Percentiles rank a stretch among this genome's conserved stretches.
These are phyloP conservation scores for Phaetusa simplex DNA, from an alignment of 2,113 vertebrate genomes.

Conservation along the genomic window DNA sequence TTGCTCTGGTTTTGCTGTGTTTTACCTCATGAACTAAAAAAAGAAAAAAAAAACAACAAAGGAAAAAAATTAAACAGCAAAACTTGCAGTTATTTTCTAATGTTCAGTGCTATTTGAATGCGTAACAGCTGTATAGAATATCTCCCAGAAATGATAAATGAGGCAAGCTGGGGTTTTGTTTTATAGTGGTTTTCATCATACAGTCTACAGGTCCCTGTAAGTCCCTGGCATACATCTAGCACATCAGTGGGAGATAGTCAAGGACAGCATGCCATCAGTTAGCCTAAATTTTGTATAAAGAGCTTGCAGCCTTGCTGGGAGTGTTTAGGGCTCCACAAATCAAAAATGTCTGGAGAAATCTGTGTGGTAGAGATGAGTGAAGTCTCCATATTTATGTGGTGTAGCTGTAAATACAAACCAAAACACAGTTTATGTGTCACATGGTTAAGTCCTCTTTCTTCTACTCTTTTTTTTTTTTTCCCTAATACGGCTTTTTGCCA, in stretches of 20 bases:
- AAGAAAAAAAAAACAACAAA: neutral
- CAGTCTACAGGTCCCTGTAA: neutral
- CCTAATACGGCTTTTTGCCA: neutral
- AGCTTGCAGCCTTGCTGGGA: neutral
- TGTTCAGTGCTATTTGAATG: neutral
- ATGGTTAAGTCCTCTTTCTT: neutral
- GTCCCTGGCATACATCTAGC: neutral
- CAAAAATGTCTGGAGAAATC: neutral
- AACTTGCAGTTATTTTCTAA: neutral
- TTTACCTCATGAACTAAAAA: neutral
- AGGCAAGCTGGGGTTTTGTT: neutral
- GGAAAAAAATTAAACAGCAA: neutral
- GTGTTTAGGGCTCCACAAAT: neutral
- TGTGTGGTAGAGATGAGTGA: neutral
- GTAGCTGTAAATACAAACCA: neutral
- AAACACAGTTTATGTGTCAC: neutral
- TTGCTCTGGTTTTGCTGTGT: neutral
- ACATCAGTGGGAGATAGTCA: neutral
- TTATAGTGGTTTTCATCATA: neutral
- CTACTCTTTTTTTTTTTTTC: neutral
- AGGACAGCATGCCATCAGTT: neutral
- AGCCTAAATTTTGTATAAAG: neutral
- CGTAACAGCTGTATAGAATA: neutral
- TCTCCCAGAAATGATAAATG: neutral
- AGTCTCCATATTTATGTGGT: neutral